Base-by-base conservation (phyloP, 1,140 invertebrate species). In the Sycophila sp. region DNA sequence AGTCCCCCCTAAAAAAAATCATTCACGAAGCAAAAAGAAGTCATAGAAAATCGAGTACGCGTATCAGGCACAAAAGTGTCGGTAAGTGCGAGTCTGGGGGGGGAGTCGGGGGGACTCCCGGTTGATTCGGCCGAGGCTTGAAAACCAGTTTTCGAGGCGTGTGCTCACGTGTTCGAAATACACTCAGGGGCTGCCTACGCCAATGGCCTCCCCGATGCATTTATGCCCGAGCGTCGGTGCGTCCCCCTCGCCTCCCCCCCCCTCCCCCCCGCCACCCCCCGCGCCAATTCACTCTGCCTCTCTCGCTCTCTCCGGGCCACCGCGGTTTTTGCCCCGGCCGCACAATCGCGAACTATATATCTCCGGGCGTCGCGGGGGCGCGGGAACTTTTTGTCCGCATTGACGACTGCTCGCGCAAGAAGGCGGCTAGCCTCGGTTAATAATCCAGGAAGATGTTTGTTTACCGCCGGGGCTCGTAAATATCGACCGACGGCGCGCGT, bases 101-200 rank as follows among this genome's bases (percentile, higher is more conserved):
- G 22, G 49, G 49, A 10, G 22, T 5, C 4, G 24, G 7, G 22
- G 49, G 26, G 3, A 13, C 13, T 0, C 22, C 49, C 8, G 49
- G 6, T 53, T 13, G 11, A 6, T 30, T 5, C n/a, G n/a, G n/a
- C n/a, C n/a, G n/a, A n/a, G n/a, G n/a, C n/a, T n/a, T 55, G 30
- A 28, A 55, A 55, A 55, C 53, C 53, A 55, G 53, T 55, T 55
- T 55, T 55, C 53, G 53, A 59, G 8, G 13, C 49, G 17, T 19
- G 11, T 5, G 22, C 45, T n/a, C 36, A 40, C 34, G n/a, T n/a
- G n/a, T n/a, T n/a, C n/a, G n/a, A n/a, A n/a, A 59, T 19, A 36
- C 19, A 40, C 56, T n/a, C n/a, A n/a, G n/a, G 15, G 6, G 28
- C n/a, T 17, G 40, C 40, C 38, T 62, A 62, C 59, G 40, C 24